phyloP scores from a whole-genome alignment of 2,113 vertebrate genomes.

The Vimba vimba region DNA sequence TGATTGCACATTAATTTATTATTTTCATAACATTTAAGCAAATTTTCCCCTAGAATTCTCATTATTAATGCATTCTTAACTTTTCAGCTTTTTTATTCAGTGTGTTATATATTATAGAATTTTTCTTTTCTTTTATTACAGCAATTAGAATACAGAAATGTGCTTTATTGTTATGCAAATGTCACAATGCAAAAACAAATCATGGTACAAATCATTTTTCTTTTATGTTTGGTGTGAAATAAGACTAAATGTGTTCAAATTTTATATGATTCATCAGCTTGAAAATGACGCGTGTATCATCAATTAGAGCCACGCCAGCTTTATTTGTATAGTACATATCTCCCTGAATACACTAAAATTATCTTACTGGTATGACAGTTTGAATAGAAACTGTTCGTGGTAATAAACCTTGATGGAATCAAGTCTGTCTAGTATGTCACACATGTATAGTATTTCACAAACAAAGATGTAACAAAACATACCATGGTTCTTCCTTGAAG shows the following conservation, averaged over 20 bases:
- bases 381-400: not conserved
- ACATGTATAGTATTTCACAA: not conserved
- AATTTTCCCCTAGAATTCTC: not conserved
- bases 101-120: not conserved
- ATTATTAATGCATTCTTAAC: not conserved
- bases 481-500: not conserved
- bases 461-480: not conserved
- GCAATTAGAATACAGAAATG: no score
- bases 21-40: not conserved
- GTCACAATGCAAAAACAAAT: not conserved
- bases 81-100: not conserved
- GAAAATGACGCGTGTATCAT: not conserved
- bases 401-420: not conserved
- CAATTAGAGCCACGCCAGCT: not conserved
- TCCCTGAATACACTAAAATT: not conserved
- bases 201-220: not conserved
- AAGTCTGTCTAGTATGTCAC: slow-evolving; percentile 1
- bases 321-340: not conserved
- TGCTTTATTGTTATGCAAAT: not conserved
- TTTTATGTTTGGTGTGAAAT: not conserved
- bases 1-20: not conserved
- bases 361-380: not conserved
- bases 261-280: not conserved
- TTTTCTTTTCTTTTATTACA: no score
- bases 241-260: no score